Percentiles rank a stretch among this genome's conserved stretches.
phyloP scores from a whole-genome alignment of 2,888 invertebrate species.

The Cataglyphis altisquamis region DNA sequence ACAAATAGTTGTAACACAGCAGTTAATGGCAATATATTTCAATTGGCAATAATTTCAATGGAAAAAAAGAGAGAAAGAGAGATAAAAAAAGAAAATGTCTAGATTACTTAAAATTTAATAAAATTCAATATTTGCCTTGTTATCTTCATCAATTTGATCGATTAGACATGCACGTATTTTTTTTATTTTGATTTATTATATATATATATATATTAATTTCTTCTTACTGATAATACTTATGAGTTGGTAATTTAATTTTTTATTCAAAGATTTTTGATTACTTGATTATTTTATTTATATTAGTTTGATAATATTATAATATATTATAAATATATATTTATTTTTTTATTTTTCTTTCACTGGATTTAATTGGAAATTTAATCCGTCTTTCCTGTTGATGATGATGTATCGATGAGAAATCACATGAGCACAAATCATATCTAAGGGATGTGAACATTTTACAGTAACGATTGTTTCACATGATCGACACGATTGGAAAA shows the following conservation, averaged over 20 bases:
- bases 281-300: neutral
- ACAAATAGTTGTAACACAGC: conserved; percentile 26
- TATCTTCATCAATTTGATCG: conserved; percentile 14
- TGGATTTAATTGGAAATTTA: neutral
- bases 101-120: conserved; percentile 2
- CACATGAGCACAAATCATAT: conserved; percentile 7
- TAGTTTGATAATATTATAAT: neutral
- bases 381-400: neutral
- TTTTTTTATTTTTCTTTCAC: neutral
- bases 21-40: conserved; percentile 10
- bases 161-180: conserved; percentile 1
- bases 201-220: conserved; percentile 11
- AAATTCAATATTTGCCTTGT: conserved; percentile 28
- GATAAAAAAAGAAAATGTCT: neutral
- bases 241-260: neutral
- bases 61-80: neutral
- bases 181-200: conserved; percentile 31
- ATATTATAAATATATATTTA: neutral
- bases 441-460: neutral
- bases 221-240: neutral
- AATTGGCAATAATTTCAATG: conserved; percentile 6
- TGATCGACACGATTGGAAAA: conserved; percentile 3
- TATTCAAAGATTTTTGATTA: neutral
- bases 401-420: neutral
- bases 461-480: neutral